Conservation (phyloP, 2,797 vertebrate genomes). For the Pipistrellus nathusii region DNA sequence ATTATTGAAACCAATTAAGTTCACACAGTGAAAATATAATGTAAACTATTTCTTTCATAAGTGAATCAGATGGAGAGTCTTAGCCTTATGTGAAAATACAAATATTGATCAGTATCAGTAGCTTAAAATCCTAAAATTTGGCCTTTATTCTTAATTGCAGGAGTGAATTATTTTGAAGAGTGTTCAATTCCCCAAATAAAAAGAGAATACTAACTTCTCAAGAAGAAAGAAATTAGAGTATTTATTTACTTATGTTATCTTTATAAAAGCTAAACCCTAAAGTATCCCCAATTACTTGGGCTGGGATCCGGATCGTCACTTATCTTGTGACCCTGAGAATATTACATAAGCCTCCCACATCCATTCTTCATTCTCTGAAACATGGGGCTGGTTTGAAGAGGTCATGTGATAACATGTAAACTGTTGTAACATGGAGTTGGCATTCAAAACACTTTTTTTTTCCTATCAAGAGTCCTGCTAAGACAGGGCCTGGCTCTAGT, state of each 20-base stretch:
- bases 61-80: neutral
- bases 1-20: slow-evolving; percentile 9
- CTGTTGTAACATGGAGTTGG: neutral
- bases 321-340: neutral
- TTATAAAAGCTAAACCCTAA: slow-evolving; percentile 12
- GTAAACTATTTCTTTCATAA: slow-evolving; percentile 5
- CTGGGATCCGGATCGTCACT: neutral
- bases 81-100: slow-evolving; percentile 40
- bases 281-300: neutral
- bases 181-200: neutral
- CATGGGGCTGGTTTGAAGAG: neutral
- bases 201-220: neutral
- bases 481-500: neutral
- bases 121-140: neutral
- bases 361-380: neutral
- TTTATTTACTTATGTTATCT: neutral
- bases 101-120: neutral
- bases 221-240: neutral
- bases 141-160: neutral
- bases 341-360: neutral
- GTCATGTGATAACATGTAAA: neutral
- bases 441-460: neutral
- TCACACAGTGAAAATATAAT: neutral
- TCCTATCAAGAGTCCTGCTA: neutral
- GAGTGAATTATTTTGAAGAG: neutral